These are phyloP conservation scores for Oeneis ivallda DNA, from an alignment of 2,888 invertebrate genomes.

Conservation along the genomic window DNA sequence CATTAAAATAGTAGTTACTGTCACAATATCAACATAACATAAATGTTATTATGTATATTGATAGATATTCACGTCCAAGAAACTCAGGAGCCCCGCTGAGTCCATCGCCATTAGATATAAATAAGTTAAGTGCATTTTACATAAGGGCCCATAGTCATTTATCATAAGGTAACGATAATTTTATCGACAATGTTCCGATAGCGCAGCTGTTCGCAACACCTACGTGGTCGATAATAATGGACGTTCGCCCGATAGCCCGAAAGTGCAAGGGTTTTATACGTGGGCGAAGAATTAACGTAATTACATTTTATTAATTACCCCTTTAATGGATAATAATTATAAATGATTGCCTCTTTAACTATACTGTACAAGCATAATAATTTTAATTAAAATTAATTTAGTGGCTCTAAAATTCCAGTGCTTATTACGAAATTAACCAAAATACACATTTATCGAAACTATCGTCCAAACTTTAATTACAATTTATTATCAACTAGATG, in stretches of 20 bases:
- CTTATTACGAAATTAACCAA: neutral
- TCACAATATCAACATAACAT: neutral
- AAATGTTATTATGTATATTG: neutral
- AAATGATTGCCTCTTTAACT: conserved; percentile 40
- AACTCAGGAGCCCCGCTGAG: conserved; percentile 16
- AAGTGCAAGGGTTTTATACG: conserved; percentile 37
- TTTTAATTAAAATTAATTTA: conserved; percentile 2
- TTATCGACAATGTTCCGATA: conserved; percentile 45
- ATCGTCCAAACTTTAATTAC: too few species aligned
- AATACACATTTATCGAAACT: neutral
- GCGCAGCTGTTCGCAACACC: conserved; percentile 47
- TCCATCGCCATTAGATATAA: conserved; percentile 19
- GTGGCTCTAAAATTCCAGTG: neutral
- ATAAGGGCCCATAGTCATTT: conserved; percentile 40
- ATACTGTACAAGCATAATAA: neutral
- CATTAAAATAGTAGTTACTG: conserved; percentile 2
- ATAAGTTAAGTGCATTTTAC: conserved; percentile 23
- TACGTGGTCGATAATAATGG: conserved; percentile 50
- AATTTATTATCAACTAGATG: too few species aligned
- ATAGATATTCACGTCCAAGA: conserved; percentile 16
- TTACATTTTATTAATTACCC: conserved; percentile 46
- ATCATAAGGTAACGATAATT: conserved; percentile 41
- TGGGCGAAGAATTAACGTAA: conserved; percentile 38
- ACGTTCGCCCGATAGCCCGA: conserved; percentile 51
- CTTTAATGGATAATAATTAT: conserved; percentile 22